Evolutionary conservation across 2,113 vertebrate genomes (phyloP).

Genomic region (Marcusenius ussheri): DNA sequence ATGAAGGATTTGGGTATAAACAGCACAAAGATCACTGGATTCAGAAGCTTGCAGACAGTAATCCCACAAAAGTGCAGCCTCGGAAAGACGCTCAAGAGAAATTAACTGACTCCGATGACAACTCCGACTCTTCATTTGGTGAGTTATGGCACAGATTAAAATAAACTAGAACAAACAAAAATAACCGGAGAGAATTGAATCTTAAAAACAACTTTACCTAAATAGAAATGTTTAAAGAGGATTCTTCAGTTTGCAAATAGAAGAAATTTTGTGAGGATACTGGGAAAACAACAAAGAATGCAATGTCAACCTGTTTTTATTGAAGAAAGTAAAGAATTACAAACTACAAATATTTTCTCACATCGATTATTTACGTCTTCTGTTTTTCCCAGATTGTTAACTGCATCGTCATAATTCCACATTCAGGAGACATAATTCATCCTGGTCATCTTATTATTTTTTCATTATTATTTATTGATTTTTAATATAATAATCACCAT

Average conservation of each 20-base stretch:
- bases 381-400: background rate
- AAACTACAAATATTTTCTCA: background rate
- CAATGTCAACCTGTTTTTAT: background rate
- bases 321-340: background rate
- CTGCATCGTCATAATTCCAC: background rate
- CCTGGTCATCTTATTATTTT: background rate
- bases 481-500: background rate
- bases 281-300: background rate
- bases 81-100: background rate
- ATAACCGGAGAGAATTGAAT: background rate
- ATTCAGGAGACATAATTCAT: background rate
- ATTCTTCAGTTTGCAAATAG: background rate
- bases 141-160: background rate
- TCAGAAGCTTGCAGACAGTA: slow-evolving; percentile 22
- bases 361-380: background rate
- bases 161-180: background rate
- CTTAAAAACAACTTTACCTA: background rate
- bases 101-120: slow-evolving; percentile 32
- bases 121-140: slow-evolving; percentile 21
- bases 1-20: slow-evolving; percentile 59
- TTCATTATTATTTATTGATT: background rate
- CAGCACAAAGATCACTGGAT: slow-evolving; percentile 60
- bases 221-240: background rate
- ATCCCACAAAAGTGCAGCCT: background rate
- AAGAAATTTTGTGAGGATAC: background rate